Percentiles rank a stretch among this genome's conserved stretches.
Evolutionary conservation across 2,888 invertebrate species (phyloP).

Genomic region (Galerucella pusilla): DNA sequence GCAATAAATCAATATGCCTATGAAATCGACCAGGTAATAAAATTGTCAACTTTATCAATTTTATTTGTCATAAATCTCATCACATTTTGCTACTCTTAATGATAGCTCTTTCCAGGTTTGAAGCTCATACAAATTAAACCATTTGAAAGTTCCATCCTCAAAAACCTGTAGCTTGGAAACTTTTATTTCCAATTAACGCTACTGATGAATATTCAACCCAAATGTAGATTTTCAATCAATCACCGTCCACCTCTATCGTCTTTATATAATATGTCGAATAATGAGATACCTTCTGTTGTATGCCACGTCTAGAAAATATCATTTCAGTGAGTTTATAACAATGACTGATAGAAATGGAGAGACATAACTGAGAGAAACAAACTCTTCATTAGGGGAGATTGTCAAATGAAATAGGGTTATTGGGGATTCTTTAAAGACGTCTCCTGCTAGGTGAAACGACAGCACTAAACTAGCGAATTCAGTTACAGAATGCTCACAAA

Average conservation of each 20-base stretch:
- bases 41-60: too few species aligned
- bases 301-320: constrained; percentile 22
- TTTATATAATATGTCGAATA: not conserved
- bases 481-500: not conserved
- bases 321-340: constrained; percentile 24
- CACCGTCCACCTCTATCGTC: not conserved
- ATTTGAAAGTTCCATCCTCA: too few species aligned
- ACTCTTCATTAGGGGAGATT: constrained; percentile 34
- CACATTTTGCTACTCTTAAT: too few species aligned
- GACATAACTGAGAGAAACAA: constrained; percentile 1
- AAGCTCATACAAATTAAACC: too few species aligned
- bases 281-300: not conserved
- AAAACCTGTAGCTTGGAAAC: too few species aligned
- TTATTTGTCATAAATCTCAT: too few species aligned
- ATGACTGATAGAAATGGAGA: constrained; percentile 17
- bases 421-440: constrained; percentile 25
- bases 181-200: too few species aligned
- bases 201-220: too few species aligned
- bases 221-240: not conserved
- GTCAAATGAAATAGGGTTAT: constrained; percentile 35
- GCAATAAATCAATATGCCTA: too few species aligned
- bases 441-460: not conserved
- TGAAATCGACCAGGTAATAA: too few species aligned
- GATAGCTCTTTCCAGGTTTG: too few species aligned
- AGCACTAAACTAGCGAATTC: not conserved